Evolutionary conservation across 2,888 invertebrate species (phyloP).

Genomic region (Mythimna albipuncta): DNA sequence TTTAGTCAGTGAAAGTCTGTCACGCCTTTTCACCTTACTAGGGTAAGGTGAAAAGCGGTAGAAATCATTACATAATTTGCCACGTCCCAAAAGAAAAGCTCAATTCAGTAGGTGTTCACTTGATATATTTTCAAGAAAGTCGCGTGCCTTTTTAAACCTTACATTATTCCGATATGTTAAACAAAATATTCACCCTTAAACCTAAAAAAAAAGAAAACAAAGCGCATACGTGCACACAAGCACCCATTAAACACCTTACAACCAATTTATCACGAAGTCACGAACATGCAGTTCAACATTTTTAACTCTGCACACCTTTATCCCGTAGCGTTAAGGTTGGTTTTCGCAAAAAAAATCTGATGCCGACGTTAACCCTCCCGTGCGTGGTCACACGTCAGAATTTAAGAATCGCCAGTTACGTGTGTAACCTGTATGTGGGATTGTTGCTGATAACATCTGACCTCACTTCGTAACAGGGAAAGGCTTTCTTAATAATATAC

Average conservation of each 20-base stretch:
- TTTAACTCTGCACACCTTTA: background rate
- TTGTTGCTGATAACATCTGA: slow-evolving; percentile 66
- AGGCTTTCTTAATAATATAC: slow-evolving; percentile 48
- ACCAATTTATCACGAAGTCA: slow-evolving; percentile 45
- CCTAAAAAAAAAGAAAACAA: slow-evolving; percentile 1
- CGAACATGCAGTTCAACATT: slow-evolving; percentile 32
- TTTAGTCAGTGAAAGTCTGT: too few relatives aligned
- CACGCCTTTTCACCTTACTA: too few relatives aligned
- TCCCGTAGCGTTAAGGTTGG: background rate
- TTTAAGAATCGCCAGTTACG: slow-evolving; percentile 69
- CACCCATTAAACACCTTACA: slow-evolving; percentile 50
- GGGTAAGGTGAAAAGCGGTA: too few relatives aligned
- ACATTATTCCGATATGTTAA: background rate
- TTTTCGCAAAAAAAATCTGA: slow-evolving; percentile 2
- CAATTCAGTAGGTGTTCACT: background rate
- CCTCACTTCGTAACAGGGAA: slow-evolving; percentile 61
- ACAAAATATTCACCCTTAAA: slow-evolving; percentile 29
- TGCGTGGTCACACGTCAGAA: slow-evolving; percentile 68
- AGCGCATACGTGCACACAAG: slow-evolving; percentile 30
- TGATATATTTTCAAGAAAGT: background rate
- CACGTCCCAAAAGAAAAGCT: too few relatives aligned
- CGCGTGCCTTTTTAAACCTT: background rate
- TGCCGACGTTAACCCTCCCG: slow-evolving; percentile 24
- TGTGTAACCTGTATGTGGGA: slow-evolving; percentile 68
- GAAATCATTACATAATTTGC: too few relatives aligned